Evolutionary conservation across 2,888 invertebrate genomes (phyloP), one percentile per base, ranked within the genome.

Genomic region (Gastracanthus pulcherrimus): DNA sequence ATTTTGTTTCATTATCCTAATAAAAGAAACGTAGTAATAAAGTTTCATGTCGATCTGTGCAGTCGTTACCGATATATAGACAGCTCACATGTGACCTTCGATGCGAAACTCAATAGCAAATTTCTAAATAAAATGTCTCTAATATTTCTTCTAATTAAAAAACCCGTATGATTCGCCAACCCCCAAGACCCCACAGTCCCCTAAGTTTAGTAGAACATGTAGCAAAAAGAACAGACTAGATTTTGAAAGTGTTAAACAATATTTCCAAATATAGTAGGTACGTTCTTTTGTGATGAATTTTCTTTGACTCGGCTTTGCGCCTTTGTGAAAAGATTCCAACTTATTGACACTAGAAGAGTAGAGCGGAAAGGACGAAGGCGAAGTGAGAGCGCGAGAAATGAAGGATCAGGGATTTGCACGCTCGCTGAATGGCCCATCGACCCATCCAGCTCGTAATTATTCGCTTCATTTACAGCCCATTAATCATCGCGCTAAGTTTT

Each of bases 391-490:
- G 26, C 26, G 26, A 55, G 55, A 55, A 55, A 23, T 11, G 31
- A 74, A 9, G 48, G 34, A 34, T 48, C 34, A 41, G 34, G 41
- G 41, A 67, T 55, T 72, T 31, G 16, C 55, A 26, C 67, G 19
- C 55, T 34, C 34, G 19, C 66, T 66, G 23, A 62, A 74, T 62
- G 62, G 38, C 0, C 26, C 29, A 71, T 71, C 38, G 55, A 38
- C 26, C 48, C 62, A 77, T 48, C 36, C 62, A 48, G 13, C 51
- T 60, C 51, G 69, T 70, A 77, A 77, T 77, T 86, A 86, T 85
- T 84, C 86, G 84, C 84, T 86, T 85, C 85, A 87, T 86, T 86
- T 84, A 84, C 84, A 85, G 84, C 75, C 83, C 83, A 86, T 87
- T 87, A 85, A 86, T 87, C 86, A 86, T 84, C 77, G 78, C 41